Percentiles rank a stretch among this genome's conserved stretches.
Evolutionary conservation across 2,797 vertebrate species (phyloP).

Genomic region (Gymnocypris eckloni): DNA sequence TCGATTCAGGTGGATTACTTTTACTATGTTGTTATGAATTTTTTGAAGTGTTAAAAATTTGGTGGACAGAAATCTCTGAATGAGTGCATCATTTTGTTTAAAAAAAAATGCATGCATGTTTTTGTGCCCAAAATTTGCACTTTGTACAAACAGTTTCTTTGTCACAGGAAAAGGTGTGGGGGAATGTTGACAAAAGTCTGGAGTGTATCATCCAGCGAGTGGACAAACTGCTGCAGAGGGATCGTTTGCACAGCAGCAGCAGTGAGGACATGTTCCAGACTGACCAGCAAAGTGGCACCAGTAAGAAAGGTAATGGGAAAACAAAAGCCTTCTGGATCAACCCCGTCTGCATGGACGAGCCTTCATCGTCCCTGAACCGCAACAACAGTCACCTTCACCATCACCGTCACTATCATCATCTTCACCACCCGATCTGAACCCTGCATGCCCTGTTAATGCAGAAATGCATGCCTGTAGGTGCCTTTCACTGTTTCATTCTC

Average conservation of each 20-base stretch:
- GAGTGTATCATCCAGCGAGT: conserved; percentile 98
- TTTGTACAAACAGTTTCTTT: neutral
- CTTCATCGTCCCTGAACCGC: conserved; percentile 63
- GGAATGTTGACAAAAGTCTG: conserved; percentile 97
- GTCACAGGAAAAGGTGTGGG: conserved; percentile 94
- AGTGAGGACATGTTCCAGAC: conserved; percentile 83
- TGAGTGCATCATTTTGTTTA: neutral
- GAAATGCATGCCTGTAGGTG: conserved; percentile 76
- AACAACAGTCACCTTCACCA: conserved; percentile 65
- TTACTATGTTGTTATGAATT: neutral
- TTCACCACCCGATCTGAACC: conserved; percentile 74
- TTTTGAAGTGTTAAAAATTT: neutral
- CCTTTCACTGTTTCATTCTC: conserved; percentile 10
- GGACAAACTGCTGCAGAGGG: conserved; percentile 95
- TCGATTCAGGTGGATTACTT: neutral
- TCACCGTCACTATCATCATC: conserved; percentile 69
- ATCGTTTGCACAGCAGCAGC: conserved; percentile 82
- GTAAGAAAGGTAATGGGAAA: conserved; percentile 91
- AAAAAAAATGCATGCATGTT: neutral
- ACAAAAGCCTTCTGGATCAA: conserved; percentile 94
- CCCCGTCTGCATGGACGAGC: conserved; percentile 79
- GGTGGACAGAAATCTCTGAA: neutral
- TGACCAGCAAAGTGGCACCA: conserved; percentile 75
- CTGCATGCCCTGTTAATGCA: conserved; percentile 82
- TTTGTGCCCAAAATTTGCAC: neutral